phyloP scores from a whole-genome alignment of 1,140 invertebrate species.

The Diabrotica undecimpunctata region DNA sequence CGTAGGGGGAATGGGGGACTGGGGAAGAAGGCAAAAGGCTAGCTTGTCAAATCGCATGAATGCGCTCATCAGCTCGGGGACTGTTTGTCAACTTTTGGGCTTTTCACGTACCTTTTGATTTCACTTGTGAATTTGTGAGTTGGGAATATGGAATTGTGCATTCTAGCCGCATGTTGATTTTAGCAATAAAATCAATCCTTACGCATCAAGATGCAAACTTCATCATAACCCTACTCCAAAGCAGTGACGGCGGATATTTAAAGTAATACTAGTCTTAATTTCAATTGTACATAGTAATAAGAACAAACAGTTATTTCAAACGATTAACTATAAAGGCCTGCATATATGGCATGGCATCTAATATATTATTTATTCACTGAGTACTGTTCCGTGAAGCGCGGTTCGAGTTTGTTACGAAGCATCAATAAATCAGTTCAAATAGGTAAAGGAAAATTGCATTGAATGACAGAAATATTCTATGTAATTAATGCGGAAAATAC shows the following conservation, averaged over 20 bases:
- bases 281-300: neutral
- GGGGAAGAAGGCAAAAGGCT: conserved; percentile 9
- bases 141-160: conserved; percentile 21
- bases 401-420: neutral
- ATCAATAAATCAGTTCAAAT: neutral
- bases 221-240: conserved; percentile 5
- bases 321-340: neutral
- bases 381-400: neutral
- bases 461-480: too few relatives aligned
- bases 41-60: conserved; percentile 23
- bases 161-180: conserved; percentile 22
- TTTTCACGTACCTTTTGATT: conserved; percentile 2
- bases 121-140: conserved; percentile 17
- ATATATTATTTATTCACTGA: neutral
- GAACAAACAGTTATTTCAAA: neutral
- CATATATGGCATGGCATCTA: neutral
- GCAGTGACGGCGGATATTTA: neutral
- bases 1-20: neutral
- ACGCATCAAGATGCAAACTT: conserved; percentile 19
- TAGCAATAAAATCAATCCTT: conserved; percentile 21
- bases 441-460: too few relatives aligned
- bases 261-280: neutral
- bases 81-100: conserved; percentile 22
- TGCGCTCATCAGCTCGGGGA: conserved; percentile 21
- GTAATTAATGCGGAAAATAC: too few relatives aligned